phyloP scores from a whole-genome alignment of 2,888 invertebrate species.

The Anodontia alba region DNA sequence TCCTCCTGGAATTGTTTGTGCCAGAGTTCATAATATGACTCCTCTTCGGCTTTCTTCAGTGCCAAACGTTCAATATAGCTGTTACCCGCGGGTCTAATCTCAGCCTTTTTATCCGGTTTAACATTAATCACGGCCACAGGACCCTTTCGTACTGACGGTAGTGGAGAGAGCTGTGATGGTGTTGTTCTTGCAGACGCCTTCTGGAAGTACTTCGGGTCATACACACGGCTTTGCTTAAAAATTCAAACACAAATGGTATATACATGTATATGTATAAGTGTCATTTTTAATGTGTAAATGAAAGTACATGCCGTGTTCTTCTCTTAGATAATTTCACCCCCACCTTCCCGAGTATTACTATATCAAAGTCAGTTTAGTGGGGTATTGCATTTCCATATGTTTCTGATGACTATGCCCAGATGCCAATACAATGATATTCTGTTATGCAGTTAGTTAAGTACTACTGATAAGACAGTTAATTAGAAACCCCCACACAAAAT shows the following conservation, averaged over 20 bases:
- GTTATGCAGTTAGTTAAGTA: too few species aligned
- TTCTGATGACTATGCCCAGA: too few species aligned
- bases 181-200: slow-evolving; percentile 23
- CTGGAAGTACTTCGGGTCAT: slow-evolving; percentile 44
- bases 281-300: neutral
- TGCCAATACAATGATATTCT: too few species aligned
- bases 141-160: slow-evolving; percentile 38
- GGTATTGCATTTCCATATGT: too few species aligned
- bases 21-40: neutral
- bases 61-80: neutral
- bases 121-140: slow-evolving; percentile 55
- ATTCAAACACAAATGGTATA: neutral
- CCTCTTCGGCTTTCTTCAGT: neutral
- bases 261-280: neutral
- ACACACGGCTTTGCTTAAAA: slow-evolving; percentile 55
- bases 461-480: too few species aligned
- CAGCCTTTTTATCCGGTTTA: slow-evolving; percentile 20
- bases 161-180: slow-evolving; percentile 12
- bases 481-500: too few species aligned
- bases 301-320: too few species aligned
- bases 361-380: too few species aligned
- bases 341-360: too few species aligned
- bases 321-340: too few species aligned
- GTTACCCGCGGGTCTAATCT: neutral
- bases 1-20: slow-evolving; percentile 4